A percentile compares a stretch with the other conserved stretches of the same genome.
Conservation (phyloP, 1,140 invertebrate genomes). For the Brachionus plicatilis region DNA sequence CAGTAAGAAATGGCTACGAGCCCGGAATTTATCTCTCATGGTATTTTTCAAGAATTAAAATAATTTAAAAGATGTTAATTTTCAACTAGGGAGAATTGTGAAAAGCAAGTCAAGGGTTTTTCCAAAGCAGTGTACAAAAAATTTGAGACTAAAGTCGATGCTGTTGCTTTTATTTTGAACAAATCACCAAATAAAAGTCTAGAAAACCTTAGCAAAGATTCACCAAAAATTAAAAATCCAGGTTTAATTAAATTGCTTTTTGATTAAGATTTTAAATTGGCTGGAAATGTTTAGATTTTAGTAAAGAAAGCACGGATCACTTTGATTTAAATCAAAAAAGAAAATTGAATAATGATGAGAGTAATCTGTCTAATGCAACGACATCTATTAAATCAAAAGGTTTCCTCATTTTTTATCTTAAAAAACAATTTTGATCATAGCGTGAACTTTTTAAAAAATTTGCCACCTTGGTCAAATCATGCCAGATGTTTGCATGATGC, state of each 20-base stretch:
- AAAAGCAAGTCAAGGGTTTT: conserved; percentile 25
- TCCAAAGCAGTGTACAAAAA: conserved; percentile 40
- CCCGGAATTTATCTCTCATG: conserved; percentile 31
- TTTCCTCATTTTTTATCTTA: conserved; percentile 12
- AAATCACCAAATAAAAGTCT: background rate
- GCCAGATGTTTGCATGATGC: background rate
- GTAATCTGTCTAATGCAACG: background rate
- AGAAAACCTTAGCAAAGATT: background rate
- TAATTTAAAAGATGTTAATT: background rate
- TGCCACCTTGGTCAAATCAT: background rate
- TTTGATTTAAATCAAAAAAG: background rate
- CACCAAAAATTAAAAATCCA: background rate
- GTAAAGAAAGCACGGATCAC: background rate
- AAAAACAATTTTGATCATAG: background rate
- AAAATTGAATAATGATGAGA: background rate
- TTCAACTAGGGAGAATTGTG: conserved; percentile 20
- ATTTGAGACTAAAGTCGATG: conserved; percentile 9
- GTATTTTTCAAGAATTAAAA: background rate
- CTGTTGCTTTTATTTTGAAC: background rate
- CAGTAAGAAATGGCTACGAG: background rate
- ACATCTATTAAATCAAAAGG: background rate
- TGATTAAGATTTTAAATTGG: background rate
- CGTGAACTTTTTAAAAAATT: background rate
- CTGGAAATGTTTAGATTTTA: background rate
- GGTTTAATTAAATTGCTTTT: background rate